Percentiles rank a stretch among this genome's conserved stretches.
phyloP scores from a whole-genome alignment of 2,797 vertebrate genomes.

The Poecile montanus region DNA sequence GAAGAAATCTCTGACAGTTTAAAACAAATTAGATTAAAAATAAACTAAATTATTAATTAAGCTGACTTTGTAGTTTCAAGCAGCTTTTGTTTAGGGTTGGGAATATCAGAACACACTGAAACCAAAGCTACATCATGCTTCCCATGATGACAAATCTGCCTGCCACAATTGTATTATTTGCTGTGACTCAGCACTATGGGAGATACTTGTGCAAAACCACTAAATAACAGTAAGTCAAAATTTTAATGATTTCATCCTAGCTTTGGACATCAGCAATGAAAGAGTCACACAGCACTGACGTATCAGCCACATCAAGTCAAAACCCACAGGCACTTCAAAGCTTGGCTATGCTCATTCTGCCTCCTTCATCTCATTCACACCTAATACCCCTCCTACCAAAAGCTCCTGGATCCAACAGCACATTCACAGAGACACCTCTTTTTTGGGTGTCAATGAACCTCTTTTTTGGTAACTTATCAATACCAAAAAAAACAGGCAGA shows the following conservation, averaged over 20 bases:
- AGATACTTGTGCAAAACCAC: background rate
- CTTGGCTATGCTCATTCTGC: rapidly evolving
- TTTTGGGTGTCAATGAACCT: background rate
- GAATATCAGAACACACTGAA: background rate
- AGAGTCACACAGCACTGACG: background rate
- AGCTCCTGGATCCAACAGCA: background rate
- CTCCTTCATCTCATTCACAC: background rate
- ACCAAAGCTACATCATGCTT: background rate
- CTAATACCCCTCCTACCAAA: background rate
- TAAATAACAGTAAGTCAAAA: background rate
- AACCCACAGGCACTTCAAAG: background rate
- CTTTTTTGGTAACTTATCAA: background rate
- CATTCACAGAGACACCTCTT: background rate
- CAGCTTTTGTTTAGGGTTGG: background rate
- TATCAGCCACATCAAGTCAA: background rate
- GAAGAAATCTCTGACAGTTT: background rate
- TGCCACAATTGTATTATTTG: background rate
- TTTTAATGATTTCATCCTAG: background rate
- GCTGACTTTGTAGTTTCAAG: background rate
- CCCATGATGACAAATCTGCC: background rate
- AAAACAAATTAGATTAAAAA: background rate
- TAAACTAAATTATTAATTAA: background rate
- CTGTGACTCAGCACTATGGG: constrained; percentile 15
- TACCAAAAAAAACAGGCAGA: background rate
- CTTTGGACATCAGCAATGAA: background rate